Percentiles rank a stretch among this genome's conserved stretches.
Evolutionary conservation across 2,113 vertebrate species (phyloP).

Genomic region (Casuarius casuarius): DNA sequence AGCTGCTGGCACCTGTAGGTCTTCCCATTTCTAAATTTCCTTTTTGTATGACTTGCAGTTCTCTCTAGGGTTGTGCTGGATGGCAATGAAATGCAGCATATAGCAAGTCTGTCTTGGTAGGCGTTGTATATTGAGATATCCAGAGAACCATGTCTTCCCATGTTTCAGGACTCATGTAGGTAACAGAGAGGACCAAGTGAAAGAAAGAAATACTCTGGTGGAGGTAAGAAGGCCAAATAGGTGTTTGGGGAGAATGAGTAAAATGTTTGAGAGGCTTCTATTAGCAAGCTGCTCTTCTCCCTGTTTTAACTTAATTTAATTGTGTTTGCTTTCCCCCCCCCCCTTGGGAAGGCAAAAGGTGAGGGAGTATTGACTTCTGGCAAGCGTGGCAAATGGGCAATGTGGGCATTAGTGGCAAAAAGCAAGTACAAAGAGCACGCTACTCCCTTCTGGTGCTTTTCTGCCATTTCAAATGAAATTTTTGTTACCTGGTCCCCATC

Average conservation of each 20-base stretch:
- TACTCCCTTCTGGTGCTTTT: not conserved
- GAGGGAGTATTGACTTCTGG: not conserved
- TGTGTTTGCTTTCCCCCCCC: not conserved
- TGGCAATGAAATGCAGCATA: not conserved
- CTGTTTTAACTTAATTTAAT: not conserved
- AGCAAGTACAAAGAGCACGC: not conserved
- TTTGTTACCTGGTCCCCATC: not conserved
- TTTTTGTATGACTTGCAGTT: fast-evolving
- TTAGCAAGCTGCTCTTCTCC: not conserved
- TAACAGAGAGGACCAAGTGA: not conserved
- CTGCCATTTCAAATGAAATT: not conserved
- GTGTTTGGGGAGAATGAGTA: not conserved
- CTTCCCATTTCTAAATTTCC: not conserved
- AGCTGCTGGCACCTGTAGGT: not conserved
- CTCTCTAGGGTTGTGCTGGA: not conserved
- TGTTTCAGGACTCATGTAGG: not conserved
- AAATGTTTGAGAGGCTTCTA: not conserved
- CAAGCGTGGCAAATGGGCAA: not conserved
- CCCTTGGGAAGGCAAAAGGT: not conserved
- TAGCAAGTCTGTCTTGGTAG: not conserved
- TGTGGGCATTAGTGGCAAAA: not conserved
- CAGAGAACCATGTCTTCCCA: not conserved
- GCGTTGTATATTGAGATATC: not conserved
- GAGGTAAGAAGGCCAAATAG: not conserved
- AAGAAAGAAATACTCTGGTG: not conserved